Percentiles rank a stretch among this genome's conserved stretches.
These are phyloP conservation scores for Halisarca cf. caerulea DNA, from an alignment of 37 sponge, comb jelly and placozoan genomes.

Conservation along the genomic window DNA sequence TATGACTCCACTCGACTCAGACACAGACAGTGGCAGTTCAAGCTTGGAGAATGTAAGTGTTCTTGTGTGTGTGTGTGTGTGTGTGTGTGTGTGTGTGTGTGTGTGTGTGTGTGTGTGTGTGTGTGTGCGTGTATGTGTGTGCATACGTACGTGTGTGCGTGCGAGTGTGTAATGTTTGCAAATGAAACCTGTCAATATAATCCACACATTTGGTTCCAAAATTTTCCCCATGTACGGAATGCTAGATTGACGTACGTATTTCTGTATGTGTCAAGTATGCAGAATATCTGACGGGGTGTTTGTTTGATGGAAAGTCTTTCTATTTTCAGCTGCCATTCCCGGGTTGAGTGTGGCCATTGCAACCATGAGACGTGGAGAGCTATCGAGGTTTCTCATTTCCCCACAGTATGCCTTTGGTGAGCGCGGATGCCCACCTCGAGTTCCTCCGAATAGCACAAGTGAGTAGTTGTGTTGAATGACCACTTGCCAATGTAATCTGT, in stretches of 20 bases:
- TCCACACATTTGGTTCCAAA: no score
- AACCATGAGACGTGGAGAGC: slow-evolving; percentile 84
- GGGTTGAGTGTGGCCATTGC: slow-evolving; percentile 77
- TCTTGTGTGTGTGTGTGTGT: neutral
- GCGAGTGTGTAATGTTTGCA: neutral
- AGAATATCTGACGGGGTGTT: neutral
- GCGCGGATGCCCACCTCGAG: slow-evolving; percentile 94
- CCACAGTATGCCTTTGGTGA: slow-evolving; percentile 82
- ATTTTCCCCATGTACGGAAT: no score
- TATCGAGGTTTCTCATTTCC: slow-evolving; percentile 73
- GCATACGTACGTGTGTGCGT: neutral
- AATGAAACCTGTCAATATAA: no score
- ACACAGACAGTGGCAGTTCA: slow-evolving; percentile 61
- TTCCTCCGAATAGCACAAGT: slow-evolving; percentile 88
- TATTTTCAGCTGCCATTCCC: slow-evolving; percentile 47
- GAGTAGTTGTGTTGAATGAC: slow-evolving; percentile 4
- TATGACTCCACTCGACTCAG: slow-evolving; percentile 92
- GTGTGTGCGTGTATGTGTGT: neutral
- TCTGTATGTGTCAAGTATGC: neutral
- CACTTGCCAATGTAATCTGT: neutral
- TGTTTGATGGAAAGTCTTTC: no score
- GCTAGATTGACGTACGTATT: no score
- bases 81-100: slow-evolving; percentile 6
- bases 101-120: slow-evolving; percentile 8
- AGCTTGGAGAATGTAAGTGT: slow-evolving; percentile 73